A percentile compares a stretch with the other conserved stretches of the same genome.
These are phyloP conservation scores for Callaeas wilsoni DNA, from an alignment of 2,113 vertebrate genomes.

Conservation along the genomic window DNA sequence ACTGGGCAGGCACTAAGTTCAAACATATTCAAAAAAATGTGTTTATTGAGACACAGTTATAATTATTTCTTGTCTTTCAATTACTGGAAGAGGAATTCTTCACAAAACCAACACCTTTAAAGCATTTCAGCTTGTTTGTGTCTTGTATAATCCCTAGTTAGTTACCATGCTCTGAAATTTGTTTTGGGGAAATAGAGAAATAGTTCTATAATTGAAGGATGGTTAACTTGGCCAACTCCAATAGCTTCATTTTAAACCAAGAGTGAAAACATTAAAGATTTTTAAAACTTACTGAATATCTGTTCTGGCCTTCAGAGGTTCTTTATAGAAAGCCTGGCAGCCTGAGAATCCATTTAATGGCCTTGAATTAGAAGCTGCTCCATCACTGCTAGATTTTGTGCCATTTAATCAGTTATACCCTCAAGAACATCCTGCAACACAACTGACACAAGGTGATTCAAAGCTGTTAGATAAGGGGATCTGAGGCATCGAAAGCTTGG, in stretches of 20 bases:
- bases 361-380: conserved; percentile 10
- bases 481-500: background rate
- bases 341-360: background rate
- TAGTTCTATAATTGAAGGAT: background rate
- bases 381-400: background rate
- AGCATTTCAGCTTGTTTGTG: background rate
- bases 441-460: conserved; percentile 6
- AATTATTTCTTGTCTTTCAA: background rate
- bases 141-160: background rate
- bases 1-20: background rate
- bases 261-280: background rate
- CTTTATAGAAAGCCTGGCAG: background rate
- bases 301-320: background rate
- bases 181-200: background rate
- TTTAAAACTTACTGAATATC: background rate
- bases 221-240: background rate
- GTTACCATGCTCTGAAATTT: background rate
- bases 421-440: background rate
- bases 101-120: background rate
- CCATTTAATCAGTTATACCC: background rate
- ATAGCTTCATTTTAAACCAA: background rate
- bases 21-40: background rate
- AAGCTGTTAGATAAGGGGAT: conserved; percentile 1
- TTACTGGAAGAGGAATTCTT: background rate
- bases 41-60: background rate